Conservation (phyloP, 2,888 invertebrate species). For the Dicyrtomina minuta region DNA sequence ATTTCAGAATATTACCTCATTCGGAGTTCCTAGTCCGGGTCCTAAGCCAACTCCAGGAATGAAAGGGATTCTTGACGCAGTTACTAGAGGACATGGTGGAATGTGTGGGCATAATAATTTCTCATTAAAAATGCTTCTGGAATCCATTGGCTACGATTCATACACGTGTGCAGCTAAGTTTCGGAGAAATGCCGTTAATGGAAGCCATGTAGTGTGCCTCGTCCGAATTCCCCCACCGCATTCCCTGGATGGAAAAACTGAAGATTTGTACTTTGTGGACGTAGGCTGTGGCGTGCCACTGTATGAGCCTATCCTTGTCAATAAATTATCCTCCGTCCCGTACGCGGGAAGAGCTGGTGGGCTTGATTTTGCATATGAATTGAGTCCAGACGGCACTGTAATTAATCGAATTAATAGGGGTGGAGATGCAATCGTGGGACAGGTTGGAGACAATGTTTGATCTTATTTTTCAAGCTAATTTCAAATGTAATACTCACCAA, state of each 20-base stretch:
- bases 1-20: slow-evolving; percentile 29
- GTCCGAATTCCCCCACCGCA: slow-evolving; percentile 34
- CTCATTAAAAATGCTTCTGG: slow-evolving; percentile 36
- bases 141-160: slow-evolving; percentile 39
- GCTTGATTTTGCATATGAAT: slow-evolving; percentile 25
- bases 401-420: slow-evolving; percentile 18
- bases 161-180: slow-evolving; percentile 37
- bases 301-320: slow-evolving; percentile 38
- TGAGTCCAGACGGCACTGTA: background rate
- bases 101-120: slow-evolving; percentile 45
- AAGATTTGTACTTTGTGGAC: slow-evolving; percentile 40
- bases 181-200: slow-evolving; percentile 32
- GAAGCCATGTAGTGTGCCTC: slow-evolving; percentile 42
- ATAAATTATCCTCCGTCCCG: slow-evolving; percentile 25
- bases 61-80: slow-evolving; percentile 24
- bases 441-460: slow-evolving; percentile 6
- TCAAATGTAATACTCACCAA: too few relatives aligned
- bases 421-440: slow-evolving; percentile 28
- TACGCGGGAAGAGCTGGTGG: slow-evolving; percentile 34
- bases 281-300: slow-evolving; percentile 40
- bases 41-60: slow-evolving; percentile 29
- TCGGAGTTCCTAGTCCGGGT: slow-evolving; percentile 20
- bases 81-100: slow-evolving; percentile 39
- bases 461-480: background rate
- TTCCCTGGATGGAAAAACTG: background rate